phyloP scores from a whole-genome alignment of 2,797 vertebrate species.

The Natrix natrix region DNA sequence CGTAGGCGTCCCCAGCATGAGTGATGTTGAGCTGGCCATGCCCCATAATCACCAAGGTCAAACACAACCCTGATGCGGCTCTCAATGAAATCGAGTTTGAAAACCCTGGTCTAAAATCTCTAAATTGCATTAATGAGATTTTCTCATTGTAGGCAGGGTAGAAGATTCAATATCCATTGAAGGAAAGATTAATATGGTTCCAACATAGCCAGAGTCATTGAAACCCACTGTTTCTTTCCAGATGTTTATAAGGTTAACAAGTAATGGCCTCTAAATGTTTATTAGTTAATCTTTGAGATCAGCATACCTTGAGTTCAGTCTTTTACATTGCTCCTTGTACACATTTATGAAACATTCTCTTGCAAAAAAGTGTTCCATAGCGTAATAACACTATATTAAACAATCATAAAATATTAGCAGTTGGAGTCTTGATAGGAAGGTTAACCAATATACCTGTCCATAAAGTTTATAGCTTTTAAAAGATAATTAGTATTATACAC shows the following conservation, averaged over 20 bases:
- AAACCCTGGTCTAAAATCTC: background rate
- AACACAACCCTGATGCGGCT: too few species aligned
- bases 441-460: background rate
- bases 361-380: background rate
- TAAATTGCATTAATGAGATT: background rate
- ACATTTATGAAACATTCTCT: background rate
- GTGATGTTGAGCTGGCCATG: too few species aligned
- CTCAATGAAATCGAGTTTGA: too few species aligned
- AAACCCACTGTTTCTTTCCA: background rate
- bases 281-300: background rate
- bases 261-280: background rate
- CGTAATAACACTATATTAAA: background rate
- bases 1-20: too few species aligned
- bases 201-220: background rate
- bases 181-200: background rate
- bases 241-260: background rate
- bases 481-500: slow-evolving; percentile 40
- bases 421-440: background rate
- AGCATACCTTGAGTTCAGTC: background rate
- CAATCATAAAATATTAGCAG: slow-evolving; percentile 1
- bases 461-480: slow-evolving; percentile 42
- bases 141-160: background rate
- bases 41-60: too few species aligned
- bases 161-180: background rate
- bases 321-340: background rate